phyloP scores from a whole-genome alignment of 2,113 vertebrate species.

The Thomomys bottae region DNA sequence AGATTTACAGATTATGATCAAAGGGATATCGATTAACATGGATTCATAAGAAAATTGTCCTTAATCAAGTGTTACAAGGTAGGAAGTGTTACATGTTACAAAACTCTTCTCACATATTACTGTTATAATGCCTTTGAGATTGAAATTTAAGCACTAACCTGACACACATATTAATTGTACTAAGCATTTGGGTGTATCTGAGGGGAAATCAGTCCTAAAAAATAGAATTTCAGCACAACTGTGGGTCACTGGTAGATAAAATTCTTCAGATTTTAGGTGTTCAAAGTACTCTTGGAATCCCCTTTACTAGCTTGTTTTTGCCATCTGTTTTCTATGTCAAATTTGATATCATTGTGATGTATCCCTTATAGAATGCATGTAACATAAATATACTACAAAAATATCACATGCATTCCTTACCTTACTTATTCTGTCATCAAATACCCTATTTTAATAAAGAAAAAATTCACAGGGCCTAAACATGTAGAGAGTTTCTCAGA shows the following conservation, averaged over 20 bases:
- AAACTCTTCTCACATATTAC: background rate
- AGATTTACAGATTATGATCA: background rate
- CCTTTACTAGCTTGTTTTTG: conserved; percentile 34
- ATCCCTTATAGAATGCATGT: conserved; percentile 49
- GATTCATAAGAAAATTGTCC: background rate
- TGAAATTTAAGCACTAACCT: conserved; percentile 27
- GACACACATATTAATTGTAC: background rate
- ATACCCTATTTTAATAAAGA: conserved; percentile 22
- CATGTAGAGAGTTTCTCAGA: background rate
- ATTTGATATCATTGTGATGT: conserved; percentile 15
- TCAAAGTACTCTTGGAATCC: conserved; percentile 37
- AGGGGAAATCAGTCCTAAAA: conserved; percentile 43
- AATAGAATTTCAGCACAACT: conserved; percentile 48
- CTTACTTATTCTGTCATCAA: conserved; percentile 51
- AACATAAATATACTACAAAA: conserved; percentile 57
- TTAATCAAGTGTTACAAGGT: conserved; percentile 10
- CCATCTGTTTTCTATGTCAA: conserved; percentile 47
- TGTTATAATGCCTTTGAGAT: conserved; percentile 2
- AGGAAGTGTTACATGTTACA: background rate
- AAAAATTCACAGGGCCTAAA: background rate
- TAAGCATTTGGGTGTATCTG: conserved; percentile 24
- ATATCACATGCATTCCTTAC: conserved; percentile 19
- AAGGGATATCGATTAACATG: background rate
- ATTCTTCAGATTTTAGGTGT: conserved; percentile 1
- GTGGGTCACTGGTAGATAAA: conserved; percentile 27